Conservation (phyloP, 2,888 invertebrate genomes). For the Athalia cordata region DNA sequence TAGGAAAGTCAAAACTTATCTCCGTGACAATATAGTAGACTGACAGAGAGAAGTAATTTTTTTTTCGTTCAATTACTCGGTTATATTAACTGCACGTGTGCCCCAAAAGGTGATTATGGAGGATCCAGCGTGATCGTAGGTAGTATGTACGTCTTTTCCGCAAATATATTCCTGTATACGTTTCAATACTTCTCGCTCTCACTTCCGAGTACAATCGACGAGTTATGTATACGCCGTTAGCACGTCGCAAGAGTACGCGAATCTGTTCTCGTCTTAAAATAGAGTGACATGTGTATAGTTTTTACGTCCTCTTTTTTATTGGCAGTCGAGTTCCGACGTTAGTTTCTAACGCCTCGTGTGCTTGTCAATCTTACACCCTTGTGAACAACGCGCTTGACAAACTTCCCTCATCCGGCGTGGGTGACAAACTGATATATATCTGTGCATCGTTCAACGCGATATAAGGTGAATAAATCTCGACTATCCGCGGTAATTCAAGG, state of each 20-base stretch:
- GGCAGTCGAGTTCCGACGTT: constrained; percentile 24
- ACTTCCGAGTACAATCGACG: constrained; percentile 40
- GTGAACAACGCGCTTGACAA: not conserved
- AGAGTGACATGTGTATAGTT: constrained; percentile 38
- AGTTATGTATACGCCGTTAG: constrained; percentile 34
- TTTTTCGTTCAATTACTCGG: constrained; percentile 3
- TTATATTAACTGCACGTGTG: constrained; percentile 7
- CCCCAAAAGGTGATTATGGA: constrained; percentile 8
- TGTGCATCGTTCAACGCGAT: too few species aligned
- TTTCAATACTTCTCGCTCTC: constrained; percentile 8
- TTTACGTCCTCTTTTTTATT: constrained; percentile 29
- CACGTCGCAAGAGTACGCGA: constrained; percentile 43
- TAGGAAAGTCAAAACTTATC: too few species aligned
- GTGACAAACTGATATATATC: not conserved
- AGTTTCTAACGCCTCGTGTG: constrained; percentile 33
- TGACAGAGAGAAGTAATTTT: not conserved
- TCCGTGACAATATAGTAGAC: not conserved
- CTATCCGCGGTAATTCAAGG: too few species aligned
- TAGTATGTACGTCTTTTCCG: not conserved
- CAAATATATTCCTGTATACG: not conserved
- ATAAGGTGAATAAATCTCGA: too few species aligned
- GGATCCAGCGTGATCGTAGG: not conserved
- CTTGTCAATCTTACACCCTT: constrained; percentile 26
- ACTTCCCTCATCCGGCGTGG: not conserved
- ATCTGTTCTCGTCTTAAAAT: constrained; percentile 44